These are phyloP conservation scores for Schizaphis graminum DNA, from an alignment of 2,888 invertebrate species.

Conservation along the genomic window DNA sequence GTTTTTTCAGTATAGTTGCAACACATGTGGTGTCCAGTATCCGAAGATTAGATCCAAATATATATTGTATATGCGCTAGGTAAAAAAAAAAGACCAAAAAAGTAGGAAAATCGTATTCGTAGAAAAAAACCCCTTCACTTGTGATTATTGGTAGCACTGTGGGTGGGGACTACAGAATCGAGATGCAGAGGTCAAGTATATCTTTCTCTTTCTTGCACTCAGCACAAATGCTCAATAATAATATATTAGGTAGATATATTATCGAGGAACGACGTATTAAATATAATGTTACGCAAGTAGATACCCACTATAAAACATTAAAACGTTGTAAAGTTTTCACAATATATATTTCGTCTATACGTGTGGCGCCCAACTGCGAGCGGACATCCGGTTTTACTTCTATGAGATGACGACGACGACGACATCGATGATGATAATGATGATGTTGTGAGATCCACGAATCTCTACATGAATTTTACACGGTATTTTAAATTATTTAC, in stretches of 20 bases:
- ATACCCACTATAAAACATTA: not conserved
- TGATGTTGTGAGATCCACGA: not conserved
- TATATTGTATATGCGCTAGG: not conserved
- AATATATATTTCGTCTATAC: not conserved
- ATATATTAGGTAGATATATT: not conserved
- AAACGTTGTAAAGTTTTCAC: not conserved
- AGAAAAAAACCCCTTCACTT: not conserved
- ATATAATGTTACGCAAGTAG: not conserved
- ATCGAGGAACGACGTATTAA: not conserved
- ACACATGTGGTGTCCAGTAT: not conserved
- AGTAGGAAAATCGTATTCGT: not conserved
- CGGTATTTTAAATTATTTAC: not conserved
- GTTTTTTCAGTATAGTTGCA: not conserved
- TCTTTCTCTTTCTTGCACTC: not conserved
- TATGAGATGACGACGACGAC: too few species aligned
- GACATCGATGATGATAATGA: not conserved
- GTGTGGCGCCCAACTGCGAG: not conserved
- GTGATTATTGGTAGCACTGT: not conserved
- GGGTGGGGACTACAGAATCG: not conserved
- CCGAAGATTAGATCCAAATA: not conserved
- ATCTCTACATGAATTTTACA: not conserved
- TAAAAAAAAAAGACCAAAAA: not conserved
- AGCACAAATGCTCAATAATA: not conserved
- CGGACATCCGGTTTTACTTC: not conserved
- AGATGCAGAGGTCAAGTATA: not conserved